Evolutionary conservation across 2,797 vertebrate species (phyloP).

Genomic region (Dendrocincla tyrannina): DNA sequence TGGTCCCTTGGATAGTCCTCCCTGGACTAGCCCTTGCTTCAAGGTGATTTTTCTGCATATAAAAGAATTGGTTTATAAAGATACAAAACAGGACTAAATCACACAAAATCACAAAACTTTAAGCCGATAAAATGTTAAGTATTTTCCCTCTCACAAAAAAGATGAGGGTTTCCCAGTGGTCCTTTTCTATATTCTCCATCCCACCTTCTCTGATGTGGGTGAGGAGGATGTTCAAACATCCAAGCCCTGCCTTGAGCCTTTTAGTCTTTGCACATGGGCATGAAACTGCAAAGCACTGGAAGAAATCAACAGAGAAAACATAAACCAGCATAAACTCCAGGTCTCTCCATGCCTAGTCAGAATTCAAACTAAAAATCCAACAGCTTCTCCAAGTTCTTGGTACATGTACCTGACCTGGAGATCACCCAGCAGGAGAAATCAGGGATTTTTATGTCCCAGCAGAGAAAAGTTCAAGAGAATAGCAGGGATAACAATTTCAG

Average conservation of each 20-base stretch:
- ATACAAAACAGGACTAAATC: rapidly evolving
- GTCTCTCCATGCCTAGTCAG: neutral
- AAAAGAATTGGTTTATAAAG: neutral
- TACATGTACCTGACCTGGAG: neutral
- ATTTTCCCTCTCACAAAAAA: neutral
- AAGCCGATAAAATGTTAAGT: rapidly evolving
- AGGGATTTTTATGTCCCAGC: neutral
- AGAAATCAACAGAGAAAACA: neutral
- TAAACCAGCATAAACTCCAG: neutral
- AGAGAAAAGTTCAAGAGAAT: neutral
- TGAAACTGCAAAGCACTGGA: neutral
- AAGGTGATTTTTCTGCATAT: neutral
- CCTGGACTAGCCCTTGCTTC: neutral
- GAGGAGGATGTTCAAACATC: neutral
- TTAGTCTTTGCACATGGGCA: rapidly evolving
- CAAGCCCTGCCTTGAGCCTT: neutral
- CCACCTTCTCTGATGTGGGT: neutral
- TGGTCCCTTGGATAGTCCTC: neutral
- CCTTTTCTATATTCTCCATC: neutral
- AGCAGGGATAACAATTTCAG: neutral
- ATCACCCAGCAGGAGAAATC: neutral
- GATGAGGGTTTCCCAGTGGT: neutral
- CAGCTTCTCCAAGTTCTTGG: neutral
- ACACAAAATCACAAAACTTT: neutral
- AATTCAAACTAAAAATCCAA: neutral